These are phyloP conservation scores for Drosophila longiperda DNA, from an alignment of 2,888 invertebrate genomes.

Conservation along the genomic window DNA sequence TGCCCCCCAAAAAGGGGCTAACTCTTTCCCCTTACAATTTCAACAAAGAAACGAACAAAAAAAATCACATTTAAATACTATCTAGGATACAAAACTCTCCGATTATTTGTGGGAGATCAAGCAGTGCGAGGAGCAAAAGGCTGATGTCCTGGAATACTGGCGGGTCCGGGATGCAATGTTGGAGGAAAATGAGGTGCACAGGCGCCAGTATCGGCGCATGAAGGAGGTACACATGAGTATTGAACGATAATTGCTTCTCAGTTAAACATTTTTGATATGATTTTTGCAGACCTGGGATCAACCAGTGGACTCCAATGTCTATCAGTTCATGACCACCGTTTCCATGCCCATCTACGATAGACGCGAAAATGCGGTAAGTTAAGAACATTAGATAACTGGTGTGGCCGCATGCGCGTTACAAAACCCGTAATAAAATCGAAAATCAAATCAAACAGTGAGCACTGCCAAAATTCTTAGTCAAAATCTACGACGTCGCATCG, in stretches of 20 bases:
- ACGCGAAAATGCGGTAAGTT: slow-evolving; percentile 92
- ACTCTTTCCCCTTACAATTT: not conserved
- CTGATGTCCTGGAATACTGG: slow-evolving; percentile 89
- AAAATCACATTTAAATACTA: slow-evolving; percentile 33
- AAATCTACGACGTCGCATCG: slow-evolving; percentile 50
- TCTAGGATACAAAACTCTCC: slow-evolving; percentile 93
- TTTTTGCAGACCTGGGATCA: slow-evolving; percentile 83
- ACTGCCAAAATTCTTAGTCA: slow-evolving; percentile 63
- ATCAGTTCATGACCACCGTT: slow-evolving; percentile 95
- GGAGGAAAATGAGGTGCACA: slow-evolving; percentile 86
- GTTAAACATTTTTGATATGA: not conserved
- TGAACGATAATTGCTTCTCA: not conserved
- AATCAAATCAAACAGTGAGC: slow-evolving; percentile 58
- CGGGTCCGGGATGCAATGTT: slow-evolving; percentile 85
- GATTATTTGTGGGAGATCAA: slow-evolving; percentile 95
- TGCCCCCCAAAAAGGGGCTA: slow-evolving; percentile 11
- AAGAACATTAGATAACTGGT: not conserved
- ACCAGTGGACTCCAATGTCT: slow-evolving; percentile 86
- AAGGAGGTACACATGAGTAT: slow-evolving; percentile 66
- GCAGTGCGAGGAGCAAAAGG: slow-evolving; percentile 92
- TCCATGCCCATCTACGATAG: slow-evolving; percentile 97
- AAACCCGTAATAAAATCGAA: slow-evolving; percentile 19
- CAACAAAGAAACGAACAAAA: slow-evolving; percentile 1
- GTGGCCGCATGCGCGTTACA: slow-evolving; percentile 17
- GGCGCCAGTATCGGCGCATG: slow-evolving; percentile 80